Evolutionary conservation across 2,113 vertebrate genomes (phyloP).

Genomic region (Labeo rohita): DNA sequence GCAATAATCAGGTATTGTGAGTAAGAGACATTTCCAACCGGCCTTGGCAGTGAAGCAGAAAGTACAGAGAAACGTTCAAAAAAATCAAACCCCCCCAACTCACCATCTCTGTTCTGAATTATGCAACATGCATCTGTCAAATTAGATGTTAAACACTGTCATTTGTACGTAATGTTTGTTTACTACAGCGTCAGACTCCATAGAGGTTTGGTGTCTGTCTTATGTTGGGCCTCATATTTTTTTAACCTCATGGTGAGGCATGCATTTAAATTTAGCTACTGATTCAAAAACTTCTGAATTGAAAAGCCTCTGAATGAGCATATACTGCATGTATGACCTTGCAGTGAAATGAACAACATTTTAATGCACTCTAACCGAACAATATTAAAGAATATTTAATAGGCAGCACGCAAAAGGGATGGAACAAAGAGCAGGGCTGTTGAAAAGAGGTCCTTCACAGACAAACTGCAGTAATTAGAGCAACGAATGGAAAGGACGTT

Average conservation of each 20-base stretch:
- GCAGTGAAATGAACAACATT: not conserved
- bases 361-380: not conserved
- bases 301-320: not conserved
- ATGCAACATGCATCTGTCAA: not conserved
- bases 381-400: not conserved
- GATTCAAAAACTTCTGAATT: not conserved
- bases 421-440: not conserved
- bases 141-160: not conserved
- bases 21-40: constrained; percentile 2
- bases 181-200: not conserved
- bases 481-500: not conserved
- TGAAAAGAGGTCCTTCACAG: constrained; percentile 20
- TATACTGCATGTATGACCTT: not conserved
- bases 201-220: not conserved
- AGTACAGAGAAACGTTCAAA: not conserved
- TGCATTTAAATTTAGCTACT: not conserved
- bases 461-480: not conserved
- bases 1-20: constrained; percentile 29
- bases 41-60: not conserved
- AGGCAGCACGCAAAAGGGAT: not conserved
- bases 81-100: not conserved
- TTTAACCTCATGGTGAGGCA: not conserved
- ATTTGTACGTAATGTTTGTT: not conserved
- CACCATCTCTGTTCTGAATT: not conserved
- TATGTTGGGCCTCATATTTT: not conserved